These are phyloP conservation scores for Sebastolobus altivelis DNA, from an alignment of 2,797 vertebrate species.

Conservation along the genomic window DNA sequence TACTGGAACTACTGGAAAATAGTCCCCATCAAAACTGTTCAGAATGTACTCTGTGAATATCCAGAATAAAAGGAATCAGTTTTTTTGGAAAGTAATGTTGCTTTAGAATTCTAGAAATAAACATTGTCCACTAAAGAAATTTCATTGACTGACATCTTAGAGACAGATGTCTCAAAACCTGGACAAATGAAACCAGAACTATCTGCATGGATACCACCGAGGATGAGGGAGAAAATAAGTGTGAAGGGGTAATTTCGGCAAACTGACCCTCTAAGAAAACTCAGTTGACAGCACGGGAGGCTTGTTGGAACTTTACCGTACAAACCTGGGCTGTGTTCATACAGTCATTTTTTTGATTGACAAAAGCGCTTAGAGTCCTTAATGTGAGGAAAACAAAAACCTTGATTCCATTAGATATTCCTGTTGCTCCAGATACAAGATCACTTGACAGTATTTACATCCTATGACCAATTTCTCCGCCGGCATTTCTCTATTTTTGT, in stretches of 20 bases:
- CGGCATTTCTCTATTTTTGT: slow-evolving; percentile 36
- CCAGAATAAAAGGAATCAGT: too few relatives aligned
- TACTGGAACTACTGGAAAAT: neutral
- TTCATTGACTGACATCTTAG: neutral
- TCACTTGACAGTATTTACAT: slow-evolving; percentile 37
- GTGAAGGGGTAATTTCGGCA: neutral
- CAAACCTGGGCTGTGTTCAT: neutral
- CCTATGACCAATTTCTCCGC: slow-evolving; percentile 22
- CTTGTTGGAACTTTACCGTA: too few relatives aligned
- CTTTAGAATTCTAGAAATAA: neutral
- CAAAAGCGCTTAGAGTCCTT: neutral
- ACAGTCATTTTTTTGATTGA: neutral
- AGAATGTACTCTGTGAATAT: neutral
- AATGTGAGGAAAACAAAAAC: slow-evolving; percentile 9
- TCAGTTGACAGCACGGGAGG: neutral
- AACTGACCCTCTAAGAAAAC: neutral
- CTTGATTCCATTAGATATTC: neutral
- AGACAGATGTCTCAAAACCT: neutral
- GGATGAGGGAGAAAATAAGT: neutral
- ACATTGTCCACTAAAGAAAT: rapidly evolving
- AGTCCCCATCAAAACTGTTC: neutral
- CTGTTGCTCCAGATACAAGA: neutral
- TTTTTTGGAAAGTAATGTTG: too few relatives aligned
- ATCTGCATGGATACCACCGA: neutral
- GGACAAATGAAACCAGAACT: neutral